Evolutionary conservation across 2,888 invertebrate species (phyloP), one percentile per base, ranked within the genome.

Genomic region (Lasioglossum villosulum): DNA sequence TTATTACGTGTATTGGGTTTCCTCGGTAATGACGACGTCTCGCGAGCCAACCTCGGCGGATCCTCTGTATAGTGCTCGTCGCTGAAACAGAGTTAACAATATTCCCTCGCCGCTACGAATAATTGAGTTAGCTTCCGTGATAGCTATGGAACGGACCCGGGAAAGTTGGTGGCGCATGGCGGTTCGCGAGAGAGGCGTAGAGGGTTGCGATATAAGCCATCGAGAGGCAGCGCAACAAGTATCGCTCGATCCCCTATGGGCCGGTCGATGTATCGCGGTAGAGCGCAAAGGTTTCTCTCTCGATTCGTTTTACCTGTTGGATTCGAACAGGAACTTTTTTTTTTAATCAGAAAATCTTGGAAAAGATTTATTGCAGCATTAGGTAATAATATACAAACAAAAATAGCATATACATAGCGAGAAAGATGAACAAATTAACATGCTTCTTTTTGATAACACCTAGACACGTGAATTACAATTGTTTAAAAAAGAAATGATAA

Each of bases 151-250:
- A 83, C 73, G 34, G 66, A 34, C 12, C 34, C 12, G 16, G 52
- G 70, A 39, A 56, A 59, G 27, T 71, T 59, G 27, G 19, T 10
- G 12, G 63, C 59, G 16, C 63, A 63, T 27, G 30, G 19, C 30
- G 63, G 63, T 8, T 42, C 30, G 63, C 30, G 34, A 63, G 30
- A 16, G 63, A 30, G 27, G 30, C 27, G 63, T 2, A 19, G 30
- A 63, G 63, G 63, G 63, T 42, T 27, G 63, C 63, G 63, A 34
- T 63, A 63, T 3, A 19, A 30, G 63, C 34, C 30, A 63, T 30
- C 59, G 48, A 63, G 48, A 63, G 75, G 34, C 56, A 12, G 82
- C 78, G 82, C 86, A 86, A 86, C 86, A 86, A 85, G 86, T 86
- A 79, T 63, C 74, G 27, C 30, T 30, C 63, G 63, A 19, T 63